Evolutionary conservation across 1,140 invertebrate genomes (phyloP).

Genomic region (Pogonognathellus flavescens): DNA sequence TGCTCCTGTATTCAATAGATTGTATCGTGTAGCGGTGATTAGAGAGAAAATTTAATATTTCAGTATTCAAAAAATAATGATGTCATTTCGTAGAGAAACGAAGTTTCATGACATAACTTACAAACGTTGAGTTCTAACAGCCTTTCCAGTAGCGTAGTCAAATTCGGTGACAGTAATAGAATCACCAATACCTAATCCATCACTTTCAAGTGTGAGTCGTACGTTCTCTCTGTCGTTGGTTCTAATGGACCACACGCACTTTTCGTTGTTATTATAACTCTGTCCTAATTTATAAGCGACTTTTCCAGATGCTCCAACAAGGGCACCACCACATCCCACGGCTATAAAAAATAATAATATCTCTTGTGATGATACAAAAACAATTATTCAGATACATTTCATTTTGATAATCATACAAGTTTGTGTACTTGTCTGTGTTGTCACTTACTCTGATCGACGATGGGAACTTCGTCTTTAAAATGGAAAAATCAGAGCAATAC

Average conservation of each 20-base stretch:
- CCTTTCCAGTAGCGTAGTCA: background rate
- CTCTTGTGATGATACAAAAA: too few relatives aligned
- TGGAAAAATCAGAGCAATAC: too few relatives aligned
- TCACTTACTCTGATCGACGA: too few relatives aligned
- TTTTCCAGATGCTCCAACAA: background rate
- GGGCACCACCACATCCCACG: background rate
- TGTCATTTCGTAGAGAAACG: too few relatives aligned
- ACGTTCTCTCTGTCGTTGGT: background rate
- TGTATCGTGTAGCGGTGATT: too few relatives aligned
- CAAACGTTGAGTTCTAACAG: background rate
- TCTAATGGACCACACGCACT: background rate
- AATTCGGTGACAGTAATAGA: background rate
- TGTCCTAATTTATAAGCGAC: background rate
- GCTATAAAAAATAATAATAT: background rate
- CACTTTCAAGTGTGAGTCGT: background rate
- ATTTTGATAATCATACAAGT: too few relatives aligned
- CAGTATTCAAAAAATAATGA: too few relatives aligned
- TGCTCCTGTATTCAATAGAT: too few relatives aligned
- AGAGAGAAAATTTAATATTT: too few relatives aligned
- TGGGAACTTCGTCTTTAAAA: too few relatives aligned
- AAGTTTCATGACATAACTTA: background rate
- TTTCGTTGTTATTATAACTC: background rate
- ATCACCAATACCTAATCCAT: background rate
- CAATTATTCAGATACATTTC: too few relatives aligned
- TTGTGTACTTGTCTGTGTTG: too few relatives aligned